Evolutionary conservation across 2,888 invertebrate genomes (phyloP).

Genomic region (Morpho deidamia): DNA sequence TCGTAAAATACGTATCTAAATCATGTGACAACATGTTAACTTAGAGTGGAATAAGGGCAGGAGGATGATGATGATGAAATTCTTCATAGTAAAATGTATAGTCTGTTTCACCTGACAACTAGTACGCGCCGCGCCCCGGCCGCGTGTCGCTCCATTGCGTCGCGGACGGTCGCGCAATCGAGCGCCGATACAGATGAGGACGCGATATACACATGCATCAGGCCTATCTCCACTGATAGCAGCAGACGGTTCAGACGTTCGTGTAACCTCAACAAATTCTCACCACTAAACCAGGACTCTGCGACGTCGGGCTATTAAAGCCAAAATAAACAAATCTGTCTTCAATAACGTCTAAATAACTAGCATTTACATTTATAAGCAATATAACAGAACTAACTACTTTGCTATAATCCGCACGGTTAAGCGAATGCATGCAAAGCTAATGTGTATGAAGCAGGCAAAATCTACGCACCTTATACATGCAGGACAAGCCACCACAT

Average conservation of each 20-base stretch:
- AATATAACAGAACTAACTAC: too few relatives aligned
- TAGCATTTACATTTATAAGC: too few relatives aligned
- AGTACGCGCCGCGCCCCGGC: slow-evolving; percentile 35
- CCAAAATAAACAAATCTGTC: neutral
- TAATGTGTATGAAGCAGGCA: too few relatives aligned
- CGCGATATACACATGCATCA: slow-evolving; percentile 80
- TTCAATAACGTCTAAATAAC: neutral
- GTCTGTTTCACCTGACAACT: slow-evolving; percentile 39
- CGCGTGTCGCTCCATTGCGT: slow-evolving; percentile 60
- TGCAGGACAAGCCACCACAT: too few relatives aligned
- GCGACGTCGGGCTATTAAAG: slow-evolving; percentile 7
- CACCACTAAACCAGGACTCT: slow-evolving; percentile 34
- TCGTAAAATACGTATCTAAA: too few relatives aligned
- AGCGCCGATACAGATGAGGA: slow-evolving; percentile 73
- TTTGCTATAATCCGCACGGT: too few relatives aligned
- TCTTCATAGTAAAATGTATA: neutral
- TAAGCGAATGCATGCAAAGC: too few relatives aligned
- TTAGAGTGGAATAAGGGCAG: too few relatives aligned
- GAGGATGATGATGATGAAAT: too few relatives aligned
- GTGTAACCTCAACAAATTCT: slow-evolving; percentile 38
- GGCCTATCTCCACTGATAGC: slow-evolving; percentile 72
- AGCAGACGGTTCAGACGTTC: slow-evolving; percentile 44
- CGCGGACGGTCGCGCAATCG: slow-evolving; percentile 60
- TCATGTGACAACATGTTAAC: too few relatives aligned
- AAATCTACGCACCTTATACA: too few relatives aligned